phyloP scores from a whole-genome alignment of 2,797 vertebrate species.

The Poeciliopsis turneri region DNA sequence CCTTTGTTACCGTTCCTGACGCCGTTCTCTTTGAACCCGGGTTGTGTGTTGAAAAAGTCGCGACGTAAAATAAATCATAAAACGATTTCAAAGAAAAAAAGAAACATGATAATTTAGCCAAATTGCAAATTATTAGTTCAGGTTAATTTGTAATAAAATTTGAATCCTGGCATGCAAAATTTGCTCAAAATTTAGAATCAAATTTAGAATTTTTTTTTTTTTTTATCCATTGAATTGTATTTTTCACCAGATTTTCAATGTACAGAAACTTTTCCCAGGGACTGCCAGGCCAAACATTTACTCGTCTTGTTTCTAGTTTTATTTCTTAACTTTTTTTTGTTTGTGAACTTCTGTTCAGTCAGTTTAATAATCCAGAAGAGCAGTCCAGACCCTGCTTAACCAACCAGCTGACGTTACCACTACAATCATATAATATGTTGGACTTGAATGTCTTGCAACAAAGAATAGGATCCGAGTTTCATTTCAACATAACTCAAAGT shows the following conservation, averaged over 20 bases:
- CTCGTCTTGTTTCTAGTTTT: neutral
- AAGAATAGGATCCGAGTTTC: neutral
- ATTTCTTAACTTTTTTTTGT: neutral
- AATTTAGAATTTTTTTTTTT: neutral
- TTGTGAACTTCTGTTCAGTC: neutral
- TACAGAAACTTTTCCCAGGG: neutral
- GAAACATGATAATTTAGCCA: neutral
- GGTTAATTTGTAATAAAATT: neutral
- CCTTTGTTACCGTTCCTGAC: neutral
- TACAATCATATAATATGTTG: neutral
- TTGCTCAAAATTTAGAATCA: neutral
- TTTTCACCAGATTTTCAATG: neutral
- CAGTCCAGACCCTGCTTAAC: neutral
- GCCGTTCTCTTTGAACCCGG: neutral
- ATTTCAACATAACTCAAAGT: slow-evolving; percentile 34
- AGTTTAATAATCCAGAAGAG: neutral
- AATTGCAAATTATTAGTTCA: neutral
- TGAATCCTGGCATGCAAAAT: neutral
- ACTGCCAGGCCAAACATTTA: neutral
- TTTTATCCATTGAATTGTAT: neutral
- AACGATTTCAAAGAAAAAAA: neutral
- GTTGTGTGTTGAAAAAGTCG: neutral
- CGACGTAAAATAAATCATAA: neutral
- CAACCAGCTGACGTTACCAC: neutral
- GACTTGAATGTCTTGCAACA: slow-evolving; percentile 11